A percentile compares a stretch with the other conserved stretches of the same genome.
Evolutionary conservation across 2,888 invertebrate genomes (phyloP).

Genomic region (Germaria angustata): DNA sequence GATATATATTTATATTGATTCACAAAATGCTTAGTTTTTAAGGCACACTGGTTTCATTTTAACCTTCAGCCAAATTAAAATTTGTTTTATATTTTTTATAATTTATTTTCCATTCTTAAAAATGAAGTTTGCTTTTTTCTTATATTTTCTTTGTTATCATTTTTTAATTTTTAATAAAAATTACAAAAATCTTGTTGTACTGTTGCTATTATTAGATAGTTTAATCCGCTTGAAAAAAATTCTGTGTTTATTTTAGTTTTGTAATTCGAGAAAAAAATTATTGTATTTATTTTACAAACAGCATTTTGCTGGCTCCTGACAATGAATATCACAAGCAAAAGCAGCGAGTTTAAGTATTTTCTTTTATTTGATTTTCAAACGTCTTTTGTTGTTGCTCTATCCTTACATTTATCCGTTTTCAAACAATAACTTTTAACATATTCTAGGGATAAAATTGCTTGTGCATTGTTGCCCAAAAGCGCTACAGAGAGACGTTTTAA

Average conservation of each 20-base stretch:
- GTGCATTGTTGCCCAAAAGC: constrained; percentile 23
- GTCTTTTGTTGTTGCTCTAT: not conserved
- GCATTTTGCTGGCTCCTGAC: not conserved
- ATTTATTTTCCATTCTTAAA: too few species aligned
- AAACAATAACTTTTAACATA: constrained; percentile 9
- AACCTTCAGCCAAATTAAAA: constrained; percentile 1
- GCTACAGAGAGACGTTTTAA: constrained; percentile 31
- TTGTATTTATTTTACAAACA: constrained; percentile 16
- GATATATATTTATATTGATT: too few species aligned
- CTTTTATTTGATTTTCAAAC: constrained; percentile 25
- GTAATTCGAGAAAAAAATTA: not conserved
- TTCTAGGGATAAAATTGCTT: not conserved
- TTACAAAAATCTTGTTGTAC: not conserved
- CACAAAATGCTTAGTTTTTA: too few species aligned
- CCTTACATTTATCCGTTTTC: not conserved
- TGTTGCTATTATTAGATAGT: not conserved
- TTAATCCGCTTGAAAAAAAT: not conserved
- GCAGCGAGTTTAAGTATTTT: constrained; percentile 18
- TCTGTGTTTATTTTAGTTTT: constrained; percentile 27
- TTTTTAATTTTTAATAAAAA: constrained; percentile 10
- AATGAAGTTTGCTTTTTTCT: not conserved
- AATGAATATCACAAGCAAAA: constrained; percentile 20
- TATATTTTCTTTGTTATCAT: not conserved
- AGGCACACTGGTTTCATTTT: not conserved
- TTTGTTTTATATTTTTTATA: not conserved